Evolutionary conservation across 2,113 vertebrate species (phyloP).

Genomic region (mouse (Mus musculus)): GRCm39 chr5:70732001-70732500

Average conservation of each 20-base stretch:
- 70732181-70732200: neutral
- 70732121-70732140: neutral
- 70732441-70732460: neutral
- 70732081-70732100: no score
- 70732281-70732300: neutral
- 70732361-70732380: neutral
- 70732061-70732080: neutral
- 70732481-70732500: neutral
- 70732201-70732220: neutral
- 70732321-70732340: neutral
- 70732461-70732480: neutral
- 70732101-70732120: neutral
- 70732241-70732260: neutral
- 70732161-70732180: no score
- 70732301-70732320: neutral
- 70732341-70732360: neutral
- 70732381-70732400: neutral
- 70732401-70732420: neutral
- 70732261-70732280: neutral
- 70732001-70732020: neutral
- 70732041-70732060: neutral
- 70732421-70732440: neutral
- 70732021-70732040: neutral
- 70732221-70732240: neutral
- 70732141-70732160: neutral